phyloP scores from a whole-genome alignment of 2,113 vertebrate species.

The Tringa solitaria region DNA sequence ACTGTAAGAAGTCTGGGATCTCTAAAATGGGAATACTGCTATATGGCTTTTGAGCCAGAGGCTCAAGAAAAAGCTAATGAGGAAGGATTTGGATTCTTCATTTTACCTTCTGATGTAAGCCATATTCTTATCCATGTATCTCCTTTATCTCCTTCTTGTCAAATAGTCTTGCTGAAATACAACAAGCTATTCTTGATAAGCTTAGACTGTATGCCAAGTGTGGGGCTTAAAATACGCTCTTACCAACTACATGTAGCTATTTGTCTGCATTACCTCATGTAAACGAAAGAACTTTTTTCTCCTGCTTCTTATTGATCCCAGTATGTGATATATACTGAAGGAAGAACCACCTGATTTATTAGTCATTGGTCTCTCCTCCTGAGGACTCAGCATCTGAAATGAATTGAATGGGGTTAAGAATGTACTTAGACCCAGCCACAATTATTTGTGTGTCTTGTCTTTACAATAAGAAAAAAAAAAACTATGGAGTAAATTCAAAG shows the following conservation, averaged over 20 bases:
- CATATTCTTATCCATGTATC: not conserved
- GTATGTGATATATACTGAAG: not conserved
- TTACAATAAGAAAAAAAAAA: constrained; percentile 9
- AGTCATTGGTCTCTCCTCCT: not conserved
- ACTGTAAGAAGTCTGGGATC: not conserved
- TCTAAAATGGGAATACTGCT: not conserved
- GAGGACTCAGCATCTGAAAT: constrained; percentile 30
- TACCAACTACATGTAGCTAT: not conserved
- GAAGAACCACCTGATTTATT: constrained; percentile 51
- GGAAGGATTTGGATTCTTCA: not conserved
- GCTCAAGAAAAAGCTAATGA: not conserved
- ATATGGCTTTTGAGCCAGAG: not conserved
- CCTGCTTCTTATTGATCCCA: constrained; percentile 38
- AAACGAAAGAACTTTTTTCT: not conserved
- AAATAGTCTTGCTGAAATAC: not conserved
- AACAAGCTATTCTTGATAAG: not conserved
- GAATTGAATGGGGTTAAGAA: constrained; percentile 24
- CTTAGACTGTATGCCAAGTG: not conserved
- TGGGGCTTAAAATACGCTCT: not conserved
- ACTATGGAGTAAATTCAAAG: not conserved
- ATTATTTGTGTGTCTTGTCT: not conserved
- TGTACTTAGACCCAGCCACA: not conserved
- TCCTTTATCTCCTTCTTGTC: not conserved
- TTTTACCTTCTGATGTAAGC: not conserved
- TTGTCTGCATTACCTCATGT: constrained; percentile 12